These are phyloP conservation scores for Adelges cooleyi DNA, from an alignment of 1,140 invertebrate genomes.

Conservation along the genomic window DNA sequence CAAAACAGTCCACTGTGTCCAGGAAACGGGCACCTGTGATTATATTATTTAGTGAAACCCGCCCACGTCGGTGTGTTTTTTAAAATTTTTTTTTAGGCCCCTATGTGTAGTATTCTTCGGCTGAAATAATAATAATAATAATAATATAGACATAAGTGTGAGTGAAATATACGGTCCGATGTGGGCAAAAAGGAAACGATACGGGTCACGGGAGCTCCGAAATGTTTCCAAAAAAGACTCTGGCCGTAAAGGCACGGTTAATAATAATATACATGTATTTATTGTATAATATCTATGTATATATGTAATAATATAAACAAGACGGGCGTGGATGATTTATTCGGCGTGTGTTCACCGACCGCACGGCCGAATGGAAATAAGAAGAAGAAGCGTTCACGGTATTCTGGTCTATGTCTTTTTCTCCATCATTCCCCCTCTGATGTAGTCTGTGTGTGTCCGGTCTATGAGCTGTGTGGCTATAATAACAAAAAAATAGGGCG, in stretches of 20 bases:
- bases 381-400: too few species aligned
- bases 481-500: not conserved
- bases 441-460: too few species aligned
- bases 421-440: too few species aligned
- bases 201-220: not conserved
- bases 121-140: too few species aligned
- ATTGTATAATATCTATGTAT: not conserved
- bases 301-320: too few species aligned
- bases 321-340: not conserved
- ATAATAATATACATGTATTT: not conserved
- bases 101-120: not conserved
- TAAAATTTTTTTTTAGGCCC: slow-evolving; percentile 1
- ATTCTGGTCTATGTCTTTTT: too few species aligned
- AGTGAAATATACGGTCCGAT: not conserved
- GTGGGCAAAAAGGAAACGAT: slow-evolving; percentile 12
- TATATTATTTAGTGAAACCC: not conserved
- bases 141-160: too few species aligned
- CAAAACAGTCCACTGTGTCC: slow-evolving; percentile 5
- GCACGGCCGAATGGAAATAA: too few species aligned
- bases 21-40: slow-evolving; percentile 13
- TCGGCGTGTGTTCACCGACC: not conserved
- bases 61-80: not conserved
- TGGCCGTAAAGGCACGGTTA: not conserved
- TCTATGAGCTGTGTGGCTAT: too few species aligned
- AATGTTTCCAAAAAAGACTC: not conserved